These are phyloP conservation scores for Branchipolynoe longqiensis DNA, from an alignment of 2,888 invertebrate species.

Conservation along the genomic window DNA sequence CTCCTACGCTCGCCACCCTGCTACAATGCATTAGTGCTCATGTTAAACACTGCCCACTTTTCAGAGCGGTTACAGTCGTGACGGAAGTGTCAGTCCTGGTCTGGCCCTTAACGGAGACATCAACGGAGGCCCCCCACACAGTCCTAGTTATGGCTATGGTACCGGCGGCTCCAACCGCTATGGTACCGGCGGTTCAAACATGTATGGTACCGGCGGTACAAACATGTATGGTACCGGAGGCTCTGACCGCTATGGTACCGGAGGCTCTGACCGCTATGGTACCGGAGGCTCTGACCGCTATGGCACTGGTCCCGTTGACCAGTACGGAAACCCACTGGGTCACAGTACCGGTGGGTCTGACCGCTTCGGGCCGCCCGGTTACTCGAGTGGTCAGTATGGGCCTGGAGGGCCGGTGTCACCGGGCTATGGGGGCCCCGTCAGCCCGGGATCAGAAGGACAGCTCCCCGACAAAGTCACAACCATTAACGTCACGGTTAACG, in stretches of 20 bases:
- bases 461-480: conserved; percentile 21
- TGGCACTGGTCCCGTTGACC: conserved; percentile 5
- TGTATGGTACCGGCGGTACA: conserved; percentile 2
- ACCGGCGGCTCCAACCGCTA: conserved; percentile 36
- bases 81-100: conserved; percentile 45
- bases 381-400: conserved; percentile 13
- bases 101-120: conserved; percentile 41
- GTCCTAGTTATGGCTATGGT: conserved; percentile 40
- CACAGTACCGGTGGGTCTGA: conserved; percentile 28
- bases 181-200: conserved; percentile 18
- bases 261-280: conserved; percentile 46
- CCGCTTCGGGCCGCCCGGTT: conserved; percentile 24
- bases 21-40: neutral
- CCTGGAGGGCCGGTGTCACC: conserved; percentile 7
- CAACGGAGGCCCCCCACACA: conserved; percentile 34
- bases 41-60: too few species aligned
- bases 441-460: conserved; percentile 27
- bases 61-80: conserved; percentile 53
- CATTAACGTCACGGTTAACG: conserved; percentile 46
- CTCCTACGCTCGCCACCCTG: neutral
- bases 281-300: conserved; percentile 46
- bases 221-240: conserved; percentile 6
- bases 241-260: conserved; percentile 28
- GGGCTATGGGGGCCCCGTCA: neutral
- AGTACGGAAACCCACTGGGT: conserved; percentile 16